Conservation (phyloP, 2,113 vertebrate species). For the Zingel zingel region DNA sequence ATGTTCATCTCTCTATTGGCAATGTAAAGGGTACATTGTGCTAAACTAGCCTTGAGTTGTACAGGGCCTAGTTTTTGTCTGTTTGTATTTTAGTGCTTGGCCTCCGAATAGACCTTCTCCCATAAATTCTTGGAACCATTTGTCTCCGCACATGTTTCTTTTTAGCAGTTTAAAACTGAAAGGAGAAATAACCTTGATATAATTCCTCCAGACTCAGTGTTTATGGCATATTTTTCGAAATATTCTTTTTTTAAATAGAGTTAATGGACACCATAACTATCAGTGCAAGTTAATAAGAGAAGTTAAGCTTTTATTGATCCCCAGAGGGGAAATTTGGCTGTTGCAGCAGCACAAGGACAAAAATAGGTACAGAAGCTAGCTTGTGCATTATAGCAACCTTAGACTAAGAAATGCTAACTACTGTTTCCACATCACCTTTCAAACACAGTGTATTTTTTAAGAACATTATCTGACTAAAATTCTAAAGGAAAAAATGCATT, state of each 20-base stretch:
- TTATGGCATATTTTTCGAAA: background rate
- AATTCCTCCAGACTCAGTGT: background rate
- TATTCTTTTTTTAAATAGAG: background rate
- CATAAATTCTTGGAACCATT: constrained; percentile 4
- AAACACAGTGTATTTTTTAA: background rate
- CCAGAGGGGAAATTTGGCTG: background rate
- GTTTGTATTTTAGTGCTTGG: background rate
- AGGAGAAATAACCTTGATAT: background rate
- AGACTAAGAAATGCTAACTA: background rate
- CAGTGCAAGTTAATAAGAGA: background rate
- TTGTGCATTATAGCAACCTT: background rate
- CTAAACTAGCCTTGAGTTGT: background rate
- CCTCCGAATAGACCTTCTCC: background rate
- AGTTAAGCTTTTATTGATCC: background rate
- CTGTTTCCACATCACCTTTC: background rate
- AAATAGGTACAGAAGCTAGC: background rate
- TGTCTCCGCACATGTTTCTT: background rate
- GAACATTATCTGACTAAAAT: background rate
- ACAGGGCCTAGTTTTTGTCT: background rate
- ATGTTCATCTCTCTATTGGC: background rate
- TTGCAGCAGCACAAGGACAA: background rate
- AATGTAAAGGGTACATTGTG: background rate
- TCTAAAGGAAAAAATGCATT: background rate
- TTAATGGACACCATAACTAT: background rate
- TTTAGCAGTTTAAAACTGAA: background rate